These are phyloP conservation scores for Ylistrum balloti DNA, from an alignment of 1,140 invertebrate species.

Conservation along the genomic window DNA sequence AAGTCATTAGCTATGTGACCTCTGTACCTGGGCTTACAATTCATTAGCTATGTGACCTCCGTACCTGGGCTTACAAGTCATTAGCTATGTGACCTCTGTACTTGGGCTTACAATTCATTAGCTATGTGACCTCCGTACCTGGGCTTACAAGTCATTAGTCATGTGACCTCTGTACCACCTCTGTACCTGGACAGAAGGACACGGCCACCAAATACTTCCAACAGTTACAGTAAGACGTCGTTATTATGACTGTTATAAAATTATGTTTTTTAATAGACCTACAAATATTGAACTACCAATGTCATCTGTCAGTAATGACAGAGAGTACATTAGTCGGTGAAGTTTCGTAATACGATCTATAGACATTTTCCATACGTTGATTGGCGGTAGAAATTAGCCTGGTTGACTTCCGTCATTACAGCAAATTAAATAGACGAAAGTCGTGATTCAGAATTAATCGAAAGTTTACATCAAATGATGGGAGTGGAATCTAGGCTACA, in stretches of 20 bases:
- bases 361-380: background rate
- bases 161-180: no score
- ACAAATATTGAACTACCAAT: background rate
- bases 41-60: no score
- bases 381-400: background rate
- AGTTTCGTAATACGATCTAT: background rate
- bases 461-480: constrained; percentile 20
- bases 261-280: background rate
- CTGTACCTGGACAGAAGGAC: background rate
- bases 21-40: no score
- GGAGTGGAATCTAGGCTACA: background rate
- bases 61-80: no score
- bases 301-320: background rate
- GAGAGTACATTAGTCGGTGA: background rate
- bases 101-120: no score
- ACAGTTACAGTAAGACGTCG: background rate
- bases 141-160: no score
- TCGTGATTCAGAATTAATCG: constrained; percentile 32
- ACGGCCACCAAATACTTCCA: background rate
- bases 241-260: background rate
- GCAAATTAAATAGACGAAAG: constrained; percentile 6
- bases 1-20: no score
- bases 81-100: no score
- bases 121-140: no score
- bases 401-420: background rate